These are phyloP conservation scores for Drosophila testacea DNA, from an alignment of 2,888 invertebrate species.

Conservation along the genomic window DNA sequence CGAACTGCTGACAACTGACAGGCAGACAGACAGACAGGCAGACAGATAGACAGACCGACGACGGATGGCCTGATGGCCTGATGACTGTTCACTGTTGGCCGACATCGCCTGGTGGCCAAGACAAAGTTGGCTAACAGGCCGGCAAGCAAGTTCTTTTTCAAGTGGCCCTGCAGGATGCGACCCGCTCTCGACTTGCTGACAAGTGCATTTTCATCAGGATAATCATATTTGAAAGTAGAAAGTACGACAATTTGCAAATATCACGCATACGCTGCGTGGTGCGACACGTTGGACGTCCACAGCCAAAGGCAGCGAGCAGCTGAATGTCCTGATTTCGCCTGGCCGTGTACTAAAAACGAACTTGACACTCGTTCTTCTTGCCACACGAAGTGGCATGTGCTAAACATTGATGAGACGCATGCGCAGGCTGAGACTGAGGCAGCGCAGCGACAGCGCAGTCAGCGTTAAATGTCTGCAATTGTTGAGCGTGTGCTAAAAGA, in stretches of 20 bases:
- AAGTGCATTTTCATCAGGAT: slow-evolving; percentile 73
- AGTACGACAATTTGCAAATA: slow-evolving; percentile 4
- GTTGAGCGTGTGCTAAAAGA: slow-evolving; percentile 2
- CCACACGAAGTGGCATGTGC: slow-evolving; percentile 39
- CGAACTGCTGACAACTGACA: slow-evolving; percentile 40
- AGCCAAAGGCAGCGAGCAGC: slow-evolving; percentile 43
- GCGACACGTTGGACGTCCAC: slow-evolving; percentile 29
- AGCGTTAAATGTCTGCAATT: slow-evolving; percentile 24
- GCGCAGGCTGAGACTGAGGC: slow-evolving; percentile 54
- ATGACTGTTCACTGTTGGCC: slow-evolving; percentile 6
- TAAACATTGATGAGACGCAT: slow-evolving; percentile 29
- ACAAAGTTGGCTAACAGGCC: slow-evolving; percentile 46
- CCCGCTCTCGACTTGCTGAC: slow-evolving; percentile 58
- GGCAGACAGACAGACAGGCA: slow-evolving; percentile 9
- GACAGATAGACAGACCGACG: slow-evolving; percentile 1
- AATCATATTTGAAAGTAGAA: slow-evolving; percentile 45
- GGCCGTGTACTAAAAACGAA: slow-evolving; percentile 35
- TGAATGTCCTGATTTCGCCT: slow-evolving; percentile 61
- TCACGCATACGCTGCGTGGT: slow-evolving; percentile 41
- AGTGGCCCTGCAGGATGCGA: slow-evolving; percentile 28
- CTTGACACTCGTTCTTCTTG: not conserved
- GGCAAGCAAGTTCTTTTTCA: slow-evolving; percentile 37
- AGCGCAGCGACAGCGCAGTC: slow-evolving; percentile 36
- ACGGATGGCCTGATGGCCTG: not conserved
- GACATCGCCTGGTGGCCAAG: slow-evolving; percentile 44